These are phyloP conservation scores for Notocelia uddmanniana DNA, from an alignment of 2,888 invertebrate species.

Conservation along the genomic window DNA sequence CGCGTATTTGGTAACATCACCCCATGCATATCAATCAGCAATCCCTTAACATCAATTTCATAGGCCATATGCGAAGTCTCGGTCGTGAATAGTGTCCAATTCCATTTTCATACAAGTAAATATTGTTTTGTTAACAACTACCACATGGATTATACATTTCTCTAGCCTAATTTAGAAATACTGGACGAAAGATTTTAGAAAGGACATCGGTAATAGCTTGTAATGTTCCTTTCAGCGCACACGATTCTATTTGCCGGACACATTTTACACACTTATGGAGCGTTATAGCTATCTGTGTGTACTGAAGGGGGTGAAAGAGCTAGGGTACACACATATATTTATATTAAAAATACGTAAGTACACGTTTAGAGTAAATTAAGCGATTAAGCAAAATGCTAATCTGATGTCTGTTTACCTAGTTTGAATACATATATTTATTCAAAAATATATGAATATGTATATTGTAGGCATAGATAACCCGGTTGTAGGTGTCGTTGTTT, in stretches of 20 bases:
- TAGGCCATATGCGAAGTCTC: conserved; percentile 32
- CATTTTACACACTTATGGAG: background rate
- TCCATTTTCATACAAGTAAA: conserved; percentile 15
- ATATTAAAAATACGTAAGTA: background rate
- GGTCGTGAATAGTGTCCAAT: conserved; percentile 11
- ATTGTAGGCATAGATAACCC: no score
- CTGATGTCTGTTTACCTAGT: background rate
- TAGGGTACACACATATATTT: background rate
- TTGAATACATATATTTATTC: background rate
- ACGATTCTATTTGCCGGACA: background rate
- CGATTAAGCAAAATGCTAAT: background rate
- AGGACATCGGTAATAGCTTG: conserved; percentile 22
- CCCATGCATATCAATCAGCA: background rate
- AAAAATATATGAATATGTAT: conserved; percentile 7
- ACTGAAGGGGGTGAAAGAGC: conserved; percentile 13
- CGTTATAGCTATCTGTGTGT: background rate
- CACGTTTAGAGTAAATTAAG: background rate
- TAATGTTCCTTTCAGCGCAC: conserved; percentile 1
- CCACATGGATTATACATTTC: conserved; percentile 22
- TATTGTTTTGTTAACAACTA: conserved; percentile 24
- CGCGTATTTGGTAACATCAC: background rate
- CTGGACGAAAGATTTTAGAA: conserved; percentile 39
- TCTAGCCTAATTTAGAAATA: conserved; percentile 35
- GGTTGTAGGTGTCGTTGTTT: conserved; percentile 28
- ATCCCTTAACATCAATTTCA: conserved; percentile 24